phyloP scores from a whole-genome alignment of 1,140 invertebrate genomes.

The Ips typographus region DNA sequence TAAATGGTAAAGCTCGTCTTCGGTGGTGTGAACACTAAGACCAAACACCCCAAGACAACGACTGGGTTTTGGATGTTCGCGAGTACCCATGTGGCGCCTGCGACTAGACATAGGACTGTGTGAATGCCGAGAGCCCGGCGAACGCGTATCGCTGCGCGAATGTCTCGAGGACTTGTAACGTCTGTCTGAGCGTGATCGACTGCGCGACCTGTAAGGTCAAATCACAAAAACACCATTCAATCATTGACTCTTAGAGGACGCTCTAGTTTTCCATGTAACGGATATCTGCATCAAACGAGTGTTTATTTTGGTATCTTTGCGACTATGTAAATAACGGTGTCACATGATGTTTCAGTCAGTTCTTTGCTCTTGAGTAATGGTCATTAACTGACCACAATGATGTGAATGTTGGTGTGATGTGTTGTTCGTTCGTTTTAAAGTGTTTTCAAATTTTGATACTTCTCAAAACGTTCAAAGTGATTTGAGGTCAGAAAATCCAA shows the following conservation, averaged over 20 bases:
- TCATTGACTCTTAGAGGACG: constrained; percentile 16
- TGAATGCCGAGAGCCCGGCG: constrained; percentile 56
- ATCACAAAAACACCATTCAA: constrained; percentile 28
- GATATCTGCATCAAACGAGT: neutral
- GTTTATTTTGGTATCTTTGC: too few relatives aligned
- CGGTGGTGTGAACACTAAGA: constrained; percentile 88
- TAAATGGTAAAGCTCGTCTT: constrained; percentile 89
- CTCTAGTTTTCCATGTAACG: constrained; percentile 10
- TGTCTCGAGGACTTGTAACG: constrained; percentile 54
- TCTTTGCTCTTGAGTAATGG: too few relatives aligned
- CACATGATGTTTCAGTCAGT: too few relatives aligned
- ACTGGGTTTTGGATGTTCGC: constrained; percentile 85
- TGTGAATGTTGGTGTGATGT: too few relatives aligned
- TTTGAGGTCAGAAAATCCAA: constrained; percentile 15
- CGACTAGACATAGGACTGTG: constrained; percentile 61
- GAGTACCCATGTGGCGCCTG: constrained; percentile 59
- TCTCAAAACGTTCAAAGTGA: constrained; percentile 14
- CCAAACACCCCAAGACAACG: constrained; percentile 94
- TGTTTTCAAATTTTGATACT: neutral
- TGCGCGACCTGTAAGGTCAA: constrained; percentile 49
- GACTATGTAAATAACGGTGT: too few relatives aligned
- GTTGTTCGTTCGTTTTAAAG: too few relatives aligned
- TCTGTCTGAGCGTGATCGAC: constrained; percentile 55
- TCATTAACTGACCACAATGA: too few relatives aligned
- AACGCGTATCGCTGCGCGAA: constrained; percentile 57